Evolutionary conservation across 2,888 invertebrate genomes (phyloP), one percentile per base, ranked within the genome.

Genomic region (Phyto melanocephala): DNA sequence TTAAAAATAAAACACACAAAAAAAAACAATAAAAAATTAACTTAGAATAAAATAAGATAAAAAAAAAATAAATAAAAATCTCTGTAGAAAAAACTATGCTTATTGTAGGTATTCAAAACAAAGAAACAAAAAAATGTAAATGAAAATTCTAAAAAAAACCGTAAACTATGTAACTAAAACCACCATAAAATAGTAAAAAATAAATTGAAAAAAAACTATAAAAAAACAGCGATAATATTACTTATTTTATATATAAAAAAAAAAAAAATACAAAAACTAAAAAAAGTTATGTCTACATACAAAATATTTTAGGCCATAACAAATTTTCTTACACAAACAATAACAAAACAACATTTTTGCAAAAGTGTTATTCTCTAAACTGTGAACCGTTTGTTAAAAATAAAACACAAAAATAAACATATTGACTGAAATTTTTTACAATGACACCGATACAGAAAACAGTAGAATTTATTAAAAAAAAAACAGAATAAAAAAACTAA

Each of bases 101-200:
- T 75, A 67, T 62, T 79, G 67, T 79, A 67, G 52, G 37, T 71
- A 78, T 56, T 62, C 45, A 70, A 77, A 52, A 58, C n/a, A n/a
- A n/a, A n/a, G n/a, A n/a, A n/a, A n/a, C n/a, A n/a, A 50, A 71
- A 63, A 56, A 24, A 40, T 52, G 47, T 22, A 62, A 63, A 78
- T 54, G 40, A 24, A 83, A 35, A 78, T 81, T 81, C 81, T 79
- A 81, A 79, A 77, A 63, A 45, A 24, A 75, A 81, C 68, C 50
- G 75, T 76, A 81, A 80, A 84, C 78, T 80, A 78, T 83, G 83
- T 76, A 83, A 83, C 83, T 71, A 74, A 76, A 83, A 83, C 83
- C 83, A 83, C 83, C 83, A 80, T 80, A 56, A 77, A 75, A 37
- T 62, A 45, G 33, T 28, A 62, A 63, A 15, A 74, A 50, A 77